Conservation (phyloP, 2,888 invertebrate species). For the Anthoptus insignis region DNA sequence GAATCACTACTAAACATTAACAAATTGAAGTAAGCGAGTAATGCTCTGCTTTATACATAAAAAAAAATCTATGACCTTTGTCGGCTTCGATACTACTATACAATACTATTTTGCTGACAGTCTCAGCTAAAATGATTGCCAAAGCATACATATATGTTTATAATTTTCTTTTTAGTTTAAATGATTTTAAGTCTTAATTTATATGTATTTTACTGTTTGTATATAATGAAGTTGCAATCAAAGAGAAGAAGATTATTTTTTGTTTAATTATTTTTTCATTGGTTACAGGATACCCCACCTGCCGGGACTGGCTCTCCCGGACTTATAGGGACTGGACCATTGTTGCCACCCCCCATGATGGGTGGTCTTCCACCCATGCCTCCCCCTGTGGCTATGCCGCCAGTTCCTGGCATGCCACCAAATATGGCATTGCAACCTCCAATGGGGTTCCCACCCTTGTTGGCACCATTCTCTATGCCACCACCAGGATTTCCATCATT, state of each 20-base stretch:
- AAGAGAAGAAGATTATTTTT: background rate
- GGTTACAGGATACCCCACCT: conserved; percentile 67
- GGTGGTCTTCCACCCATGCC: conserved; percentile 82
- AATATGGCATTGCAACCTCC: conserved; percentile 77
- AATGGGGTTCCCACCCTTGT: conserved; percentile 87
- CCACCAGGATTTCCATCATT: conserved; percentile 91
- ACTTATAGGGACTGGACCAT: conserved; percentile 64
- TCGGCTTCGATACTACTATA: background rate
- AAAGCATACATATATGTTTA: no score
- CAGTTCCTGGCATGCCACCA: conserved; percentile 79
- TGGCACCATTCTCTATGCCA: conserved; percentile 92
- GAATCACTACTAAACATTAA: no score
- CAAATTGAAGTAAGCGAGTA: no score
- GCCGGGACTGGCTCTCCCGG: conserved; percentile 77
- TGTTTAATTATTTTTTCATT: background rate
- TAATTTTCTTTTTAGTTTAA: no score
- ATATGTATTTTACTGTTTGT: no score
- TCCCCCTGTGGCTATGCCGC: conserved; percentile 83
- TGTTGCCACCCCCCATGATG: conserved; percentile 75
- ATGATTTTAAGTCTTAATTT: background rate
- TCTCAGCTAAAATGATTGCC: no score
- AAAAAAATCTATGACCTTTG: background rate
- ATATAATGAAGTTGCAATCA: no score
- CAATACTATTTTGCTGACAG: no score
- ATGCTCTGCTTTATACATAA: background rate